Base-by-base conservation (phyloP, 2,113 vertebrate species). In the Forbesichthys papilliferus region DNA sequence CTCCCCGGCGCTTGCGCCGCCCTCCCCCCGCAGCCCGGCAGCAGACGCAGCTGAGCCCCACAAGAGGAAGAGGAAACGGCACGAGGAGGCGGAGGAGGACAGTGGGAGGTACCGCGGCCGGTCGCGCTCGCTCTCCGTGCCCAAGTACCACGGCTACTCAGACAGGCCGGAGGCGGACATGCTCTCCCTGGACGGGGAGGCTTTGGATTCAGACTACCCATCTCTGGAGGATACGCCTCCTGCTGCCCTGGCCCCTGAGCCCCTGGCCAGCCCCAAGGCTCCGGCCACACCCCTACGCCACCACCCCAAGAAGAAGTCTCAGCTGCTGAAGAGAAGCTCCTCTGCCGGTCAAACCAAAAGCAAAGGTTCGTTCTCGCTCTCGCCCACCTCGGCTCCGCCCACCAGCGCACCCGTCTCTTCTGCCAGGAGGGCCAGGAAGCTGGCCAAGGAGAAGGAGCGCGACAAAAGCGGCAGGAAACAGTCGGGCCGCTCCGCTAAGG, bases 131-230 rank as follows among this genome's bases (percentile, higher is more conserved):
- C 70, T 81, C 34, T 91, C 90, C 0, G 88, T 91, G 0, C 80
- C 72, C 0, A 75, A 75, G 47, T 93, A 90, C 61, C 90, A 82
- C 46, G 76, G 79, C 68, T 90, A 88, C 27, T 92, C 90, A 0
- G 91, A 93, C 58, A 93, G 87, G 62, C 62, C 91, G 20, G 92
- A 91, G 57, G 83, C 86, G 1, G 92, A 94, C 3, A 78, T 91
- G 68, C 78, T 91, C 49, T 94, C 93, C 57, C 81, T 94, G 61
- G 93, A 94, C 9, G 93, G 93, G 0, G 93, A 94, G 80, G 93
- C 93, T 47, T 72, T 94, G 61, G 93, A 94, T 78, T 94, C 93
- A 0, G 93, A 94, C 81, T 93, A 93, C 71, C 93, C 91, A 0
- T 93, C 89, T n/a, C 69, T 94, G 8, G 93, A 92, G 69, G 92